phyloP scores from a whole-genome alignment of 1,140 invertebrate species.

The Teleogryllus occipitalis region DNA sequence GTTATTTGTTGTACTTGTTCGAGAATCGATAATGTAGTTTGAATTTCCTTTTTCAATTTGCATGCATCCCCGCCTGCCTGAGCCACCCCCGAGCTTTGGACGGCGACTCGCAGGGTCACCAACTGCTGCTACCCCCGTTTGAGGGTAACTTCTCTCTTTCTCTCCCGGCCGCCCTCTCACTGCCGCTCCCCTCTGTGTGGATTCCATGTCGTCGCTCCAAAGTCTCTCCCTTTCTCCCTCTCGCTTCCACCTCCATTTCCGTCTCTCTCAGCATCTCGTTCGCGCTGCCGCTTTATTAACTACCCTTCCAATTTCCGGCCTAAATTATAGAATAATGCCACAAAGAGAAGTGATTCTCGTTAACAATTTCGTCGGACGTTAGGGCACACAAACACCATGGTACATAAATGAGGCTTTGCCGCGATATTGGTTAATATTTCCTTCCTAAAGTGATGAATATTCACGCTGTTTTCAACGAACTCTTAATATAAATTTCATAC shows the following conservation, averaged over 20 bases:
- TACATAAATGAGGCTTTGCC: background rate
- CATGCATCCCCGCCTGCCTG: no score
- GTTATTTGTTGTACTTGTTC: no score
- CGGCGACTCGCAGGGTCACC: no score
- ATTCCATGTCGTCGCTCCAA: no score
- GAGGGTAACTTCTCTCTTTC: no score
- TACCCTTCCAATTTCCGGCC: background rate
- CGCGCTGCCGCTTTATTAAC: background rate
- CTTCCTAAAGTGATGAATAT: background rate
- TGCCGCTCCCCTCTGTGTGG: no score
- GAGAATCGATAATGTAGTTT: no score
- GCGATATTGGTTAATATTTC: conserved; percentile 5
- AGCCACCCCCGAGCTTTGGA: no score
- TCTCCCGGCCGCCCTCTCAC: no score
- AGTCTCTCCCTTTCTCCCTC: no score
- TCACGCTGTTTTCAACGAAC: background rate
- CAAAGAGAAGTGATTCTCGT: background rate
- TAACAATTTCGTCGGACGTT: background rate
- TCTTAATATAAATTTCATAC: background rate
- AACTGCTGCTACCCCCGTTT: no score
- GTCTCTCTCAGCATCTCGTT: background rate
- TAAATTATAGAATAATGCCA: background rate
- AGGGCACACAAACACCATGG: background rate
- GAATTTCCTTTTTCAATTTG: no score
- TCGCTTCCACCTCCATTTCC: background rate